Base-by-base conservation (phyloP, 2,888 invertebrate genomes). In the Ophion ventricosus region DNA sequence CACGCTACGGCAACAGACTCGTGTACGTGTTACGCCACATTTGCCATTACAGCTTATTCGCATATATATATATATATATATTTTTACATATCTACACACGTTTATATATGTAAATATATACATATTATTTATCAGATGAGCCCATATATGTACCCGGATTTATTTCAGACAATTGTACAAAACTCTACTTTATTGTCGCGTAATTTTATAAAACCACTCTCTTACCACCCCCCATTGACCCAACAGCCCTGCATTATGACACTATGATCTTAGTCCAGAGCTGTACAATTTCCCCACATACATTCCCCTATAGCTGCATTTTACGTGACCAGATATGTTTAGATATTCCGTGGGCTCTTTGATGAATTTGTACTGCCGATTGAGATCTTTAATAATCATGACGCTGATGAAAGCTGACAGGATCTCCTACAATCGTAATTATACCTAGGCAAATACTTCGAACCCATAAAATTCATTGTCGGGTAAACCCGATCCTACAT, bases 1-100 rank as follows among this genome's bases (percentile, higher is more conserved):
- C 92, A 91, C 89, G 90, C 89, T 90, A 88, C 86, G 85, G 86
- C 86, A 87, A 85, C 80, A 81, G 88, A 87, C 87, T 86, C 87
- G 87, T 82, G 80, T 78, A 80, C 87, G 86, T 49, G 89, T 92
- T 92, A 90, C 91, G 90, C 88, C 91, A 92, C 87, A 82, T 87
- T 87, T 85, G 83, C 87, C 86, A 89, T 89, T 88, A 88, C 86
- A 83, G 73, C 69, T 69, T 72, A 63, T 78, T 56, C 29, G 56
- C 40, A 25, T 26, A n/a, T 11, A 63, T 14, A 25, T 26, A 17
- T 23, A 63, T 25, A 7, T 74, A 64, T 40, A 57, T 74, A 64
- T 29, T 7, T 20, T 4, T 23, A 26, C 11, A 10, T 14, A 14
- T 26, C 25, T 67, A 73, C 11, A 54, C 29, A 76, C 40, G 8